Percentiles rank a stretch among this genome's conserved stretches.
These are phyloP conservation scores for Noctilio leporinus DNA, from an alignment of 2,113 vertebrate species.

Conservation along the genomic window DNA sequence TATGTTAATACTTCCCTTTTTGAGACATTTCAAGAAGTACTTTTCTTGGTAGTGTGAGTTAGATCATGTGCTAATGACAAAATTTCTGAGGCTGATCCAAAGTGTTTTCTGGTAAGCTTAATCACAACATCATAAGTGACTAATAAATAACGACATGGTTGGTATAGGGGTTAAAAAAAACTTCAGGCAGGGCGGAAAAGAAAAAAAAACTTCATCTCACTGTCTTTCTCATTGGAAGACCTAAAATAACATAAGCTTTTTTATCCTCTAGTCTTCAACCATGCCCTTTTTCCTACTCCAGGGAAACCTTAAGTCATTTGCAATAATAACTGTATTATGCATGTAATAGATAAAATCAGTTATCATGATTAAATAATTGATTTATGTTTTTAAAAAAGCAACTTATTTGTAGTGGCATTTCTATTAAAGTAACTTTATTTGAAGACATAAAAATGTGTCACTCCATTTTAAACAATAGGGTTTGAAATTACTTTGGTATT, in stretches of 20 bases:
- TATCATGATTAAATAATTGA: conserved; percentile 3
- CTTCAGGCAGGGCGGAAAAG: too few relatives aligned
- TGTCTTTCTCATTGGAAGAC: not conserved
- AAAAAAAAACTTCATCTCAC: too few relatives aligned
- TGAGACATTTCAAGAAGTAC: not conserved
- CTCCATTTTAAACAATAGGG: conserved; percentile 12
- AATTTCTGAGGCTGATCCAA: not conserved
- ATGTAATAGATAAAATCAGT: not conserved
- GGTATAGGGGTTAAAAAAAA: not conserved
- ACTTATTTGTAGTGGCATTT: not conserved
- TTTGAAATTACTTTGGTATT: not conserved
- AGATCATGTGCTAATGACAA: not conserved
- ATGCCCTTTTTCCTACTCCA: not conserved
- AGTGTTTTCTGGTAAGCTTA: not conserved
- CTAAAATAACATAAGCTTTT: not conserved
- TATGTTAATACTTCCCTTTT: not conserved
- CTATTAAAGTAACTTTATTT: conserved; percentile 4
- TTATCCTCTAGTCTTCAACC: not conserved
- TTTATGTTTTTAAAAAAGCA: not conserved
- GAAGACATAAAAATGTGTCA: not conserved
- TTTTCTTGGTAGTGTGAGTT: not conserved
- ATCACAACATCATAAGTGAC: not conserved
- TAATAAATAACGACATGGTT: not conserved
- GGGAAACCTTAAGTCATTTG: not conserved
- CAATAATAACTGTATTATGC: not conserved